These are phyloP conservation scores for Barbus barbus DNA, from an alignment of 2,113 vertebrate species.

Conservation along the genomic window DNA sequence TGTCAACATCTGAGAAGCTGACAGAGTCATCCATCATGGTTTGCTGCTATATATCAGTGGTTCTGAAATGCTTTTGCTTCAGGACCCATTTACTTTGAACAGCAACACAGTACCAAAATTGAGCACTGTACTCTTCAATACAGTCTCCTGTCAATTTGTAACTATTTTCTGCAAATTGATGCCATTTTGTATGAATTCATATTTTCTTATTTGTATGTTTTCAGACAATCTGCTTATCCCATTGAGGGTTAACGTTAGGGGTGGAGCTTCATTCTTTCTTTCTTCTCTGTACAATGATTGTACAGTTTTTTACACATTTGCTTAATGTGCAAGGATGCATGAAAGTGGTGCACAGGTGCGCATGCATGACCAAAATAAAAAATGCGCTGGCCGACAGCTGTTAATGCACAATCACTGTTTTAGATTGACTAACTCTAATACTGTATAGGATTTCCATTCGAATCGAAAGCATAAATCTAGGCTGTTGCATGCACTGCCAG, in stretches of 20 bases:
- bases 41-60: not conserved
- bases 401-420: not conserved
- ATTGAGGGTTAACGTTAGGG: no score
- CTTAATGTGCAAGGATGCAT: not conserved
- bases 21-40: not conserved
- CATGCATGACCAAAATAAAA: not conserved
- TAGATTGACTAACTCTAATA: not conserved
- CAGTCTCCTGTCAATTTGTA: not conserved
- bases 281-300: not conserved
- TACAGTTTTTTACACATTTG: not conserved
- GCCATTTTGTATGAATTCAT: not conserved
- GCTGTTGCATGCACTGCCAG: not conserved
- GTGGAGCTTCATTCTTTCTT: not conserved
- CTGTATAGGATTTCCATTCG: not conserved
- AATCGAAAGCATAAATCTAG: not conserved
- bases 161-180: not conserved
- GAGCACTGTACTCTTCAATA: not conserved
- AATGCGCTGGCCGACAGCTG: not conserved
- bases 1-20: not conserved
- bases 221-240: not conserved
- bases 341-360: not conserved
- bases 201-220: not conserved
- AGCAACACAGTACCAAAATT: no score
- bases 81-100: not conserved
- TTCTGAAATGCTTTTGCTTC: not conserved